Percentiles rank a stretch among this genome's conserved stretches.
phyloP scores from a whole-genome alignment of 1,140 invertebrate species.

The Scaptomyza pallida region DNA sequence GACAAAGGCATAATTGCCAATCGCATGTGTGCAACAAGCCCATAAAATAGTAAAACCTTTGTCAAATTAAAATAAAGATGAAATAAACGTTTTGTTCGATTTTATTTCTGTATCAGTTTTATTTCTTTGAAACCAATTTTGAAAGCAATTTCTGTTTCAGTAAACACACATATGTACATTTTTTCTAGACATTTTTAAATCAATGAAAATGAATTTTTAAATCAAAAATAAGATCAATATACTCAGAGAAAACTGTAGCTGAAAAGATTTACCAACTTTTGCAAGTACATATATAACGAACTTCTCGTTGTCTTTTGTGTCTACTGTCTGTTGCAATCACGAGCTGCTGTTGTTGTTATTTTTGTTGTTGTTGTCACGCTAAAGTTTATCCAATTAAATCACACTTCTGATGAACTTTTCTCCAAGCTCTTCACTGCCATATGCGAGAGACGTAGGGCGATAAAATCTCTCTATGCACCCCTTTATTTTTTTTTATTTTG shows the following conservation, averaged over 20 bases:
- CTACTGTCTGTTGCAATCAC: background rate
- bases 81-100: too few species aligned
- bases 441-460: too few species aligned
- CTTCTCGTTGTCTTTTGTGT: background rate
- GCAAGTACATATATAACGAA: background rate
- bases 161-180: too few species aligned
- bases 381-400: constrained; percentile 29
- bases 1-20: constrained; percentile 67
- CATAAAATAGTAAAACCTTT: background rate
- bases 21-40: constrained; percentile 26
- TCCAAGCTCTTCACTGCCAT: background rate
- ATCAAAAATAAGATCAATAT: too few species aligned
- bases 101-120: too few species aligned
- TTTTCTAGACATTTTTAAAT: too few species aligned
- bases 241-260: too few species aligned
- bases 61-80: background rate
- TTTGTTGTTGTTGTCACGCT: background rate
- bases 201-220: too few species aligned
- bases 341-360: background rate
- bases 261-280: background rate
- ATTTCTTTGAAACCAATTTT: too few species aligned
- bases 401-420: constrained; percentile 19
- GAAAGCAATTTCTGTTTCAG: too few species aligned
- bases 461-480: background rate
- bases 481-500: too few species aligned